Base-by-base conservation (phyloP, 2,888 invertebrate species). In the Oxystoma pomonae region DNA sequence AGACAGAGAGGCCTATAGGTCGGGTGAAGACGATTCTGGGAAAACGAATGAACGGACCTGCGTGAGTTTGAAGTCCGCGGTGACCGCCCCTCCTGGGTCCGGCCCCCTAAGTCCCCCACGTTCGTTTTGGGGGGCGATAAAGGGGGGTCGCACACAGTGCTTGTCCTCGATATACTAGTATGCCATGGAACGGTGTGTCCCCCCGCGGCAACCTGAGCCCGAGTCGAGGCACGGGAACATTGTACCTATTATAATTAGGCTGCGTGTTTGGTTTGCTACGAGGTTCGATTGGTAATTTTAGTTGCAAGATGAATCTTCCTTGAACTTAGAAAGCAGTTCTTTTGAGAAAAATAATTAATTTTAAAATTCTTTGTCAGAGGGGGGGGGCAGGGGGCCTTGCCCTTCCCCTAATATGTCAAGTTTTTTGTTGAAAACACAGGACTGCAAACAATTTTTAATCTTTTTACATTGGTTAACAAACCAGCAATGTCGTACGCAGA, bases 31-130 rank as follows among this genome's bases (percentile, higher is more conserved):
- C 5, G 35, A 12, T 35, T 3, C 3, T 35, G 35, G 35, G 35
- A 12, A 35, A 35, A 35, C 5, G 35, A 35, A n/a, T n/a, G n/a
- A 5, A 61, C 61, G 77, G 79, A 78, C 79, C 77, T 80, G 80
- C 80, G 78, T 80, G 78, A 76, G 79, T 79, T 75, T 78, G 80
- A 64, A 35, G 17, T 53, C 53, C 53, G 53, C 51, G 63, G 65
- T 65, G 65, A 65, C 65, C 65, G 65, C 65, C 65, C 65, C 63
- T 58, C 63, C 61, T 60, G 60, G 58, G 57, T 60, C 60, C 59
- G 57, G 16, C 62, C 52, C 59, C 59, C 57, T 20, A 35, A 35
- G 35, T 35, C 77, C 75, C 75, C 77, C 76, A 74, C 74, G 19
- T 57, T 17, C 16, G 57, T 57, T 35, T 35, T 35, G 35, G 35